Base-by-base conservation (phyloP, 1,140 invertebrate genomes). In the Drosophila ercepeae region DNA sequence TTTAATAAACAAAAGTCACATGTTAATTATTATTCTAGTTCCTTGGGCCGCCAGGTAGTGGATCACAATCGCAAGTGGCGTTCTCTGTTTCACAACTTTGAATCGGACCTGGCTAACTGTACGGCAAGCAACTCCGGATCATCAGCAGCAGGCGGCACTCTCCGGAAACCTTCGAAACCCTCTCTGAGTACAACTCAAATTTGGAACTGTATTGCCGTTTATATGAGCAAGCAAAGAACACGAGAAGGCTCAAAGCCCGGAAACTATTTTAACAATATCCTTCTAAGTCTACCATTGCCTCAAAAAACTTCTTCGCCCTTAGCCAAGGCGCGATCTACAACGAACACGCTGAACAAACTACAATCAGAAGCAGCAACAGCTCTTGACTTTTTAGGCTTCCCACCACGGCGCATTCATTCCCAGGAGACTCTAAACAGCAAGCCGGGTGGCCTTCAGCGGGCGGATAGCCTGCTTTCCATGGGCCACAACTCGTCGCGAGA, bases 171-270 rank as follows among this genome's bases (percentile, higher is more conserved):
- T 0, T 29, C 32, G 1, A 78, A 77, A 18, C 49, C 60, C 1
- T 25, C 63, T 21, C 42, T 76, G 1, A 82, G 74, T 53, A 89
- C 82, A 1, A 75, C 86, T 7, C 69, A 82, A 34, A 27, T 90
- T 1, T 91, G 90, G 90, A 90, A 60, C 70, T 81, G 89, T 34
- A 89, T 96, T 23, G 95, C 95, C 2, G 93, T 94, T 2, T 93
- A 94, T 51, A 93, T 95, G 55, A 93, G 92, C 16, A 94, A 93
- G 68, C 91, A 92, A 44, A 67, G 76, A 0, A 74, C 78, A 0
- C 54, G 84, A 4, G 90, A 91, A 36, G 72, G 61, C 11, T 19
- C 64, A 21, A 71, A 67, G 55, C 73, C 89, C 1, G 78, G 78
- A 5, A 90, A 89, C 50, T 90, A 89, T 41, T 90, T 90, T n/a